Evolutionary conservation across 2,888 invertebrate species (phyloP), one percentile per base, ranked within the genome.

Genomic region (Hecatera dysodea): DNA sequence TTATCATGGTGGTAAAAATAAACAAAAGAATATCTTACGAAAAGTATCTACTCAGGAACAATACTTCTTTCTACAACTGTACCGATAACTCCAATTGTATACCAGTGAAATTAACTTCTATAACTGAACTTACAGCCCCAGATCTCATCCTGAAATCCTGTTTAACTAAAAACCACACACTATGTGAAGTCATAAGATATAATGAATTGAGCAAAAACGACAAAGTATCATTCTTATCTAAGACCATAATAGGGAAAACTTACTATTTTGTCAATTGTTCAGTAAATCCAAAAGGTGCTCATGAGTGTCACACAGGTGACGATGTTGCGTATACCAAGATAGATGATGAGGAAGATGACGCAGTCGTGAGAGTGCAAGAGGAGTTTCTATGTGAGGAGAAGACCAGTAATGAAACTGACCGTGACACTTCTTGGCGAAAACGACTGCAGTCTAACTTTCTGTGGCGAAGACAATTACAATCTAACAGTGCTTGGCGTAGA

Each of bases 381-480:
- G 94, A 95, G 75, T 93, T 93, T 60, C 84, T 95, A 80, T 95
- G 95, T 77, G 93, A 95, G 83, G 90, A 95, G n/a, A 29, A 11
- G 4, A 27, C 8, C 36, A 36, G 36, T 27, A 24, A 63, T n/a
- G 15, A 63, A n/a, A 6, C 36, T 7, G 2, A 19, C 52, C 52
- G 24, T 15, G 15, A 5, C 24, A 15, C 17, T 50, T 12, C 5
- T 15, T 24, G 50, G 50, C 50, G 50, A 50, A 50, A 50, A 50
- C 50, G 24, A 27, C 3, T 24, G 4, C 24, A 50, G 2, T 3
- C 50, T 11, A n/a, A 46, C 2, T 9, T 46, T 46, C 46, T n/a
- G 46, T 46, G 46, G 46, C 46, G 8, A 46, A 22, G 4, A n/a
- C 8, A 12, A 48, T n/a, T 22, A 22, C 6, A 6, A 2, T 44